A percentile compares a stretch with the other conserved stretches of the same genome.
phyloP scores from a whole-genome alignment of 2,797 vertebrate genomes.

The Pachyuromys duprasi region DNA sequence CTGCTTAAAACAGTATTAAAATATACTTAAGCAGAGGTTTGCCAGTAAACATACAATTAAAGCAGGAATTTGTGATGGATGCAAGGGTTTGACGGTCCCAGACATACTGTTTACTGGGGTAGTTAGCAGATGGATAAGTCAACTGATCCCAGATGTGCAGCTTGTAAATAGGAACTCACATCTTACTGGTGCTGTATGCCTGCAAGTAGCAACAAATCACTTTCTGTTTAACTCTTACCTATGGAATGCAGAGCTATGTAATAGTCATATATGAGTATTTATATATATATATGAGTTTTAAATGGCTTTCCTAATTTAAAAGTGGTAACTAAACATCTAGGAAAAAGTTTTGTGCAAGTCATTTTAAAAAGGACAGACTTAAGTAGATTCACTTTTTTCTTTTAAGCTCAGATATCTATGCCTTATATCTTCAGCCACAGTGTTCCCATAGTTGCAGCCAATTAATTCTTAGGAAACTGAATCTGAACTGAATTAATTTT shows the following conservation, averaged over 20 bases:
- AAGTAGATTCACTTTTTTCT: constrained; percentile 36
- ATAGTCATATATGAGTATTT: constrained; percentile 4
- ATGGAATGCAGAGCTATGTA: constrained; percentile 81
- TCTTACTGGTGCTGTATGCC: constrained; percentile 88
- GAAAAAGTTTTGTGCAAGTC: constrained; percentile 64
- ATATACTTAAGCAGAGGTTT: constrained; percentile 87
- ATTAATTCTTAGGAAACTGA: constrained; percentile 70
- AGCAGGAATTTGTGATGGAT: constrained; percentile 90
- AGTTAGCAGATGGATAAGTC: constrained; percentile 91
- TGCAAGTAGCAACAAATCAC: constrained; percentile 88
- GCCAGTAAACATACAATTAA: constrained; percentile 89
- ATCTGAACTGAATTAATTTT: constrained; percentile 72
- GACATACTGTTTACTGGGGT: constrained; percentile 89
- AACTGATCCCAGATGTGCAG: constrained; percentile 91
- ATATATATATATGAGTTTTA: constrained; percentile 39
- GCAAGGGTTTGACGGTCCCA: constrained; percentile 83
- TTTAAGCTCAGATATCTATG: constrained; percentile 57
- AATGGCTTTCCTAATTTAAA: constrained; percentile 66
- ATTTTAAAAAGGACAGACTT: constrained; percentile 65
- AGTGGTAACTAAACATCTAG: constrained; percentile 74
- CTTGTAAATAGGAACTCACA: constrained; percentile 90
- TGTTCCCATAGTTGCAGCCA: constrained; percentile 68
- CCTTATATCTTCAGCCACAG: constrained; percentile 55
- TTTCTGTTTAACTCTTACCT: constrained; percentile 88
- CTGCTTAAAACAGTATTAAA: constrained; percentile 87